Evolutionary conservation across 2,113 vertebrate genomes (phyloP).

Genomic region (Oncorhynchus clarkii): DNA sequence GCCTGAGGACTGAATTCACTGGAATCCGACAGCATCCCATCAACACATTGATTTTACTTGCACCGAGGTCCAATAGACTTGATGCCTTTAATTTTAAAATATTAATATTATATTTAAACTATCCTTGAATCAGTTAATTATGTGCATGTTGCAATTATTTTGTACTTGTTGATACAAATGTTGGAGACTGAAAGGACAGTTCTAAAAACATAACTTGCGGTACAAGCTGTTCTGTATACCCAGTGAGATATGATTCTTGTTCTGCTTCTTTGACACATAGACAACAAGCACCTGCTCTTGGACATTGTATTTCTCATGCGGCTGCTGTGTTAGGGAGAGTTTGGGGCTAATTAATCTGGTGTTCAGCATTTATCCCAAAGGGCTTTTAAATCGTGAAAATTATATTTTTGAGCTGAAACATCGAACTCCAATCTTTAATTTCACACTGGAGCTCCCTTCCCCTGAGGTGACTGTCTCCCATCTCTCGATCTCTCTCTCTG

Average conservation of each 20-base stretch:
- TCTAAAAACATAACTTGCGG: not conserved
- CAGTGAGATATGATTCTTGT: constrained; percentile 2
- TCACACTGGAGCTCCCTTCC: not conserved
- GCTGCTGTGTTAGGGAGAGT: constrained; percentile 10
- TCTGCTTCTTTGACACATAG: constrained; percentile 8
- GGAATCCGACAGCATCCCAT: constrained; percentile 1
- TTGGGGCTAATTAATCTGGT: constrained; percentile 30
- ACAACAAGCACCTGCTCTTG: constrained; percentile 1
- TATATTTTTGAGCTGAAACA: not conserved
- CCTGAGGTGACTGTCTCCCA: not conserved
- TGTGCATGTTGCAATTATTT: not conserved
- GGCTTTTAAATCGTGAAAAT: not conserved
- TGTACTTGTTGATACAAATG: not conserved
- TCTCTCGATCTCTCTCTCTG: not conserved
- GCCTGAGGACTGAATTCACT: constrained; percentile 11
- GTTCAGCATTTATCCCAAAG: constrained; percentile 1
- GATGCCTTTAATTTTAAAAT: not conserved
- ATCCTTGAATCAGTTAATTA: too few relatives aligned
- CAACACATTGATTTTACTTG: constrained; percentile 24
- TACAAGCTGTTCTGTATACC: not conserved
- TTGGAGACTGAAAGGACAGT: not conserved
- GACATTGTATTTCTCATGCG: constrained; percentile 9
- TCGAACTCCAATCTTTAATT: not conserved
- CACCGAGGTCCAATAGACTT: not conserved
- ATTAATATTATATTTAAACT: too few relatives aligned